Percentiles rank a stretch among this genome's conserved stretches.
Evolutionary conservation across 2,888 invertebrate genomes (phyloP).

Genomic region (Hypolimnas misippus): DNA sequence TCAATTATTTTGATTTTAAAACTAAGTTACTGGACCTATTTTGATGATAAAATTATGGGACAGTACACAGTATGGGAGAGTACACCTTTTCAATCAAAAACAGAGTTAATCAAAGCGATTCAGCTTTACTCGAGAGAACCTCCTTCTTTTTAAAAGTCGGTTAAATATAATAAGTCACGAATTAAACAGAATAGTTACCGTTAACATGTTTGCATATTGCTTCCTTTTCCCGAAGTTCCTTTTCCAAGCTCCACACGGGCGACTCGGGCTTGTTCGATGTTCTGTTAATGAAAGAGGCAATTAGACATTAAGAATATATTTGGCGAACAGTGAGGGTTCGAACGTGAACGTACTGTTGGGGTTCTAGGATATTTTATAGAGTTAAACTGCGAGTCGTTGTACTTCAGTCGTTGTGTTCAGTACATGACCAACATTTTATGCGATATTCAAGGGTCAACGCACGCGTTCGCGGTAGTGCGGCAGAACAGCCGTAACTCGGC

Average conservation of each 20-base stretch:
- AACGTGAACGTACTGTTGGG: too few relatives aligned
- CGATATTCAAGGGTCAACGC: constrained; percentile 73
- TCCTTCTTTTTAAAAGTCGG: too few relatives aligned
- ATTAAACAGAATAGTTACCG: constrained; percentile 54
- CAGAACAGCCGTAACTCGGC: constrained; percentile 43
- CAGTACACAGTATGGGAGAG: too few relatives aligned
- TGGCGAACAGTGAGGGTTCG: neutral
- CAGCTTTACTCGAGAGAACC: too few relatives aligned
- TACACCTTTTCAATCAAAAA: too few relatives aligned
- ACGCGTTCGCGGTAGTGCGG: constrained; percentile 57
- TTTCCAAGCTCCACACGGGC: constrained; percentile 73
- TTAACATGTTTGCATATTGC: constrained; percentile 70
- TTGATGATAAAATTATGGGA: too few relatives aligned
- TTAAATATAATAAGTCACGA: constrained; percentile 2
- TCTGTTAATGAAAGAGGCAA: constrained; percentile 62
- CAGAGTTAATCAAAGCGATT: too few relatives aligned
- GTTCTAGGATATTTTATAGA: constrained; percentile 30
- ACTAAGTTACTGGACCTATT: too few relatives aligned
- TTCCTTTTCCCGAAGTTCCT: constrained; percentile 71
- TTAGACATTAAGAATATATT: neutral
- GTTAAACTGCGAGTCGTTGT: constrained; percentile 38
- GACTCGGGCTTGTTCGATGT: constrained; percentile 74
- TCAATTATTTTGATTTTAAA: too few relatives aligned
- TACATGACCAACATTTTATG: constrained; percentile 66
- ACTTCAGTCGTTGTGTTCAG: constrained; percentile 53